phyloP scores from a whole-genome alignment of 2,797 vertebrate species.

The Lacerta viridis region DNA sequence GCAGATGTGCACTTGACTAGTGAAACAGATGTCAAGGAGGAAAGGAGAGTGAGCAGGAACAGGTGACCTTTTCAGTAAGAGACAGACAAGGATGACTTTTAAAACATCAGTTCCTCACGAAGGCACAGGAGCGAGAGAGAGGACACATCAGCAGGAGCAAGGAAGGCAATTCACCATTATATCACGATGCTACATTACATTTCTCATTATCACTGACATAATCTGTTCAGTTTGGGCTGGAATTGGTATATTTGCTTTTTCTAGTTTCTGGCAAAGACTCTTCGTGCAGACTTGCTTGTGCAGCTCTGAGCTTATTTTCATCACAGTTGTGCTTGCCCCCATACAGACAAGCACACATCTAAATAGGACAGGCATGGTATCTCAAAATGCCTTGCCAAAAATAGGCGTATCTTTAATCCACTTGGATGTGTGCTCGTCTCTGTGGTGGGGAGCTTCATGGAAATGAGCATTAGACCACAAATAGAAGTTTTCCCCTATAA shows the following conservation, averaged over 20 bases:
- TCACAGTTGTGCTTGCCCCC: not conserved
- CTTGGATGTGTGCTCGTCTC: not conserved
- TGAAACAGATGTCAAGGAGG: conserved; percentile 70
- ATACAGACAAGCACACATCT: not conserved
- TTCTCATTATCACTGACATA: conserved; percentile 57
- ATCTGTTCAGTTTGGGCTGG: conserved; percentile 54
- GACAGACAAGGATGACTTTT: conserved; percentile 41
- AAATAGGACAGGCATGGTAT: not conserved
- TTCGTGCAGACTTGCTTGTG: conserved; percentile 40
- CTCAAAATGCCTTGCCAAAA: not conserved
- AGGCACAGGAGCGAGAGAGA: not conserved
- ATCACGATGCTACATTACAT: conserved; percentile 12
- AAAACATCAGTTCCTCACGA: conserved; percentile 16
- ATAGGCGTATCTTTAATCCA: not conserved
- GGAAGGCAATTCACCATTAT: conserved; percentile 49
- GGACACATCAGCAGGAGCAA: conserved; percentile 34
- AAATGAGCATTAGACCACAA: not conserved
- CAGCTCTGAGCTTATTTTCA: conserved; percentile 15
- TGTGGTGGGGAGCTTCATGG: not conserved
- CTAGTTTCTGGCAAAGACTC: conserved; percentile 15
- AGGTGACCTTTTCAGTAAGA: conserved; percentile 68
- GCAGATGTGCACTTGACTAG: conserved; percentile 69
- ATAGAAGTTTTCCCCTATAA: not conserved
- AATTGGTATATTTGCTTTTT: conserved; percentile 61
- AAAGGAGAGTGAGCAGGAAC: conserved; percentile 32